These are phyloP conservation scores for Passer montanus DNA, from an alignment of 2,113 vertebrate genomes.

Conservation along the genomic window DNA sequence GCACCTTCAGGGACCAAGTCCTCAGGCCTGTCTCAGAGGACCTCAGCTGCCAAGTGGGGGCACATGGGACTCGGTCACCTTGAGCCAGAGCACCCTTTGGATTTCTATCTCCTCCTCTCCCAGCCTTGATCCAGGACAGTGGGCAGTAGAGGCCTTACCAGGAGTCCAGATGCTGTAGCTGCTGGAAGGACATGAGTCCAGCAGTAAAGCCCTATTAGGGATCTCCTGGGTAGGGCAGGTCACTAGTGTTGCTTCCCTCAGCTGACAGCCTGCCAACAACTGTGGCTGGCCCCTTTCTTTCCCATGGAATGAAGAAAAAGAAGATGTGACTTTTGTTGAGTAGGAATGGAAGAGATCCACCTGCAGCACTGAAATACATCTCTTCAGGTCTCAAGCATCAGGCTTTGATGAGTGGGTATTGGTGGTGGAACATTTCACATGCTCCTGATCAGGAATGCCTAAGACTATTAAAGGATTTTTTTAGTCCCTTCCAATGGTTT, in stretches of 20 bases:
- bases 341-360: background rate
- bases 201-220: background rate
- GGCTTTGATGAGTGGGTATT: background rate
- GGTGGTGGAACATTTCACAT: background rate
- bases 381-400: background rate
- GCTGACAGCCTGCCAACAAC: background rate
- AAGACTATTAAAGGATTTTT: background rate
- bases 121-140: background rate
- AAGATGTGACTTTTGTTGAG: background rate
- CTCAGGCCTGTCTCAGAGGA: background rate
- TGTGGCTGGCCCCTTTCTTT: background rate
- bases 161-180: background rate
- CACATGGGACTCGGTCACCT: background rate
- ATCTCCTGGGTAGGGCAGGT: background rate
- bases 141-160: background rate
- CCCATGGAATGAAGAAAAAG: background rate
- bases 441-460: background rate
- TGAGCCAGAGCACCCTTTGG: background rate
- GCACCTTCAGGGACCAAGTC: background rate
- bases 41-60: background rate
- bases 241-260: background rate
- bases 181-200: background rate
- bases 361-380: background rate
- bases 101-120: background rate
- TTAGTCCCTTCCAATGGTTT: background rate